These are phyloP conservation scores for Hypothenemus hampei DNA, from an alignment of 1,140 invertebrate species.

Conservation along the genomic window DNA sequence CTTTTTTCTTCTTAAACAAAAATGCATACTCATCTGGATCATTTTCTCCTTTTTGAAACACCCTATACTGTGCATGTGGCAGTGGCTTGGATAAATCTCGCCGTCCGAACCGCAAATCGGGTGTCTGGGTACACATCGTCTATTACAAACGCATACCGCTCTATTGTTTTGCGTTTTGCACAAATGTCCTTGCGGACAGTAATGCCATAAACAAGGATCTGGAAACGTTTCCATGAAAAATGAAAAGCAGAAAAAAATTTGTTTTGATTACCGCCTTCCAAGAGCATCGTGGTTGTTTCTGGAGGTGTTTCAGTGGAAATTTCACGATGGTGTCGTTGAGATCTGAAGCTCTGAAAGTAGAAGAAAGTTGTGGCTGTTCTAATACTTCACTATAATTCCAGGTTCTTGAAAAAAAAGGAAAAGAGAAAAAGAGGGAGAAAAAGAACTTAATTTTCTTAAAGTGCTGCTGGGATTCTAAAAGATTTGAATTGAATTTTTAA, in stretches of 20 bases:
- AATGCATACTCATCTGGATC: constrained; percentile 51
- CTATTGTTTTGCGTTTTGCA: constrained; percentile 54
- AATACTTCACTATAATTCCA: not conserved
- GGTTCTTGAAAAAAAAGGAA: not conserved
- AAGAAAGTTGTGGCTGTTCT: not conserved
- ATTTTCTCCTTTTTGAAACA: constrained; percentile 58
- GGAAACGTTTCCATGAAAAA: constrained; percentile 2
- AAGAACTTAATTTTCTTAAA: not conserved
- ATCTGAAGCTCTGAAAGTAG: constrained; percentile 11
- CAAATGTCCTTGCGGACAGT: constrained; percentile 64
- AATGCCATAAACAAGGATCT: constrained; percentile 62
- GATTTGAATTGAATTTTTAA: not conserved
- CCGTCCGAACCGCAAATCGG: constrained; percentile 73
- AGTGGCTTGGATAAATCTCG: constrained; percentile 68
- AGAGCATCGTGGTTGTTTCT: constrained; percentile 5
- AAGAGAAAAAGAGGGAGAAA: not conserved
- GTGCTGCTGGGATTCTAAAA: too few relatives aligned
- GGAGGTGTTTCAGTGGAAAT: not conserved
- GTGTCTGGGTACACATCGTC: constrained; percentile 53
- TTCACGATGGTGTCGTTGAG: constrained; percentile 13
- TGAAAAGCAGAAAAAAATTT: not conserved
- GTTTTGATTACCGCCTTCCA: constrained; percentile 12
- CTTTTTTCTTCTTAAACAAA: too few relatives aligned
- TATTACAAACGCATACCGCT: constrained; percentile 60
- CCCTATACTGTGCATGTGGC: constrained; percentile 66